A percentile compares a stretch with the other conserved stretches of the same genome.
Evolutionary conservation across 2,888 invertebrate species (phyloP).

Genomic region (Eledone cirrhosa): DNA sequence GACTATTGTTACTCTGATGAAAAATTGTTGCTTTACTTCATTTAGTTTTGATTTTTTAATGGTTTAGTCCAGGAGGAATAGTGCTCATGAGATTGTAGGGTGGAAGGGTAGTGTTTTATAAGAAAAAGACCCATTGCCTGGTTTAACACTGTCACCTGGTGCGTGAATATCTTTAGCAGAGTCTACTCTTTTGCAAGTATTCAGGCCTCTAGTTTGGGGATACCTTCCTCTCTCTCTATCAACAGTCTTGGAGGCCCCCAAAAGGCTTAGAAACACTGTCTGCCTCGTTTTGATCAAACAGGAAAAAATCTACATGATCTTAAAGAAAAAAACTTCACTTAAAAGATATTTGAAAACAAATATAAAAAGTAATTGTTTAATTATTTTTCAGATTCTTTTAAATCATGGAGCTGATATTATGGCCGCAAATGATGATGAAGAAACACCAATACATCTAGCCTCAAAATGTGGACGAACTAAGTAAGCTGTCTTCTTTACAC

Average conservation of each 20-base stretch:
- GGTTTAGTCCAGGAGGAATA: too few species aligned
- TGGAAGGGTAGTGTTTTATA: not conserved
- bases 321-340: too few species aligned
- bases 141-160: too few species aligned
- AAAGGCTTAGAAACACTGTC: not conserved
- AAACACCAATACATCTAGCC: conserved; percentile 68
- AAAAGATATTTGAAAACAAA: not conserved
- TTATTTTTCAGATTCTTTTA: conserved; percentile 38
- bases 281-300: not conserved
- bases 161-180: too few species aligned
- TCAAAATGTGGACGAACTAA: conserved; percentile 65
- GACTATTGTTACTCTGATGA: too few species aligned
- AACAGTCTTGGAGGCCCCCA: not conserved
- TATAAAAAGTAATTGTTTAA: not conserved
- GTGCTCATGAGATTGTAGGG: too few species aligned
- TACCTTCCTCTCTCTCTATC: not conserved
- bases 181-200: too few species aligned
- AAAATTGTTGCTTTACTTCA: too few species aligned
- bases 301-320: not conserved
- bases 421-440: conserved; percentile 68
- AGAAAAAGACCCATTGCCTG: not conserved
- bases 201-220: too few species aligned
- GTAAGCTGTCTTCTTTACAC: conserved; percentile 43
- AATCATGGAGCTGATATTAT: conserved; percentile 65
- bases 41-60: too few species aligned